These are phyloP conservation scores for Nerophis lumbriciformis DNA, from an alignment of 2,113 vertebrate genomes.

Conservation along the genomic window DNA sequence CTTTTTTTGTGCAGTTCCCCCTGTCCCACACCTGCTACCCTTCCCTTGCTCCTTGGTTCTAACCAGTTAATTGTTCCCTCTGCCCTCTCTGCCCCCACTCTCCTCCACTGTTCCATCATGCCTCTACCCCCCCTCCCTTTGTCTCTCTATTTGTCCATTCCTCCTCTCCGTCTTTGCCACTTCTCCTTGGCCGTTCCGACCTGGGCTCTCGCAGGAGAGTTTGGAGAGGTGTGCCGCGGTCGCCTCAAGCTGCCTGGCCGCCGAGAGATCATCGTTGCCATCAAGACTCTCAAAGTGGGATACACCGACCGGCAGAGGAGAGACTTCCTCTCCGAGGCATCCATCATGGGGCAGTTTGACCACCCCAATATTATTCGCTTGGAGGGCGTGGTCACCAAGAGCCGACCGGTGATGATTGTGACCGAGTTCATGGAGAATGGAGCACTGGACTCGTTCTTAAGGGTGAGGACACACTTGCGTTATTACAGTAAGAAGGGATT, in stretches of 20 bases:
- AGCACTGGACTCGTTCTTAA: slow-evolving; percentile 91
- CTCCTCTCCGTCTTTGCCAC: slow-evolving; percentile 39
- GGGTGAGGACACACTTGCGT: slow-evolving; percentile 71
- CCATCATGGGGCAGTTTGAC: slow-evolving; percentile 99
- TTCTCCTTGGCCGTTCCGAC: slow-evolving; percentile 48
- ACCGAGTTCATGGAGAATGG: slow-evolving; percentile 99
- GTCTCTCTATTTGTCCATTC: slow-evolving; percentile 39
- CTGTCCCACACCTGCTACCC: slow-evolving; percentile 47
- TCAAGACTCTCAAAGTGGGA: slow-evolving; percentile 96
- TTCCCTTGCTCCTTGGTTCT: slow-evolving; percentile 70
- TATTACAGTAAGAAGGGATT: too few relatives aligned
- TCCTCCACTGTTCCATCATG: slow-evolving; percentile 66
- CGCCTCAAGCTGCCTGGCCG: slow-evolving; percentile 91
- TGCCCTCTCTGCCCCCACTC: slow-evolving; percentile 63
- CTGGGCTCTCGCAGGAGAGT: slow-evolving; percentile 81
- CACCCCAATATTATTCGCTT: slow-evolving; percentile 97
- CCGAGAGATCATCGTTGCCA: slow-evolving; percentile 94
- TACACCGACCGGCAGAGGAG: slow-evolving; percentile 94
- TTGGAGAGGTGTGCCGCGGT: slow-evolving; percentile 93
- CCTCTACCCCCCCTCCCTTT: slow-evolving; percentile 52
- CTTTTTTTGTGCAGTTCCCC: slow-evolving; percentile 47
- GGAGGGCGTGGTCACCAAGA: slow-evolving; percentile 97
- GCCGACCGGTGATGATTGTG: slow-evolving; percentile 96
- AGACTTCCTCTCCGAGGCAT: slow-evolving; percentile 94
- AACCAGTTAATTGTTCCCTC: slow-evolving; percentile 75